Evolutionary conservation across 2,888 invertebrate species (phyloP).

Genomic region (Alviniconcha strummeri): DNA sequence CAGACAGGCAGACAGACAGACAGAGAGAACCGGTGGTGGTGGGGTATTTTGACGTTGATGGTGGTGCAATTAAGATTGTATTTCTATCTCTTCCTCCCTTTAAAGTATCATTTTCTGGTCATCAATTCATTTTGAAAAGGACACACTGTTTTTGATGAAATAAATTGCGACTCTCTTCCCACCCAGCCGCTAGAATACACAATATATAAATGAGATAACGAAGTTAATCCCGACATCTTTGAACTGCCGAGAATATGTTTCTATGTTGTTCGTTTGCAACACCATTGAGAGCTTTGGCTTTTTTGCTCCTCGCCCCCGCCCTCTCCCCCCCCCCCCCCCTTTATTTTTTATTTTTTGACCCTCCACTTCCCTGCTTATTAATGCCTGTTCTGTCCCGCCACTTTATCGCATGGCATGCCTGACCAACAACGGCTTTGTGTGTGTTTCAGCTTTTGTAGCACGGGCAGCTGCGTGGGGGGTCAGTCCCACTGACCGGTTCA

Average conservation of each 20-base stretch:
- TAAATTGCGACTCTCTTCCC: not conserved
- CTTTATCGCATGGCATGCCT: not conserved
- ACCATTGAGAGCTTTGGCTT: not conserved
- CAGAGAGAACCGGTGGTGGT: too few species aligned
- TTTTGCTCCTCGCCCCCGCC: not conserved
- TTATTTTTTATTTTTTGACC: not conserved
- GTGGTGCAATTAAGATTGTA: too few species aligned
- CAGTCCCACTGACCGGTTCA: too few species aligned
- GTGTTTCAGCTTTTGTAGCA: slow-evolving; percentile 8
- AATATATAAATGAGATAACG: too few species aligned
- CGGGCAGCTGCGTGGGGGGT: not conserved
- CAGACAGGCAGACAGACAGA: too few species aligned
- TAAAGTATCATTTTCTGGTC: too few species aligned
- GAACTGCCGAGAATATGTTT: not conserved
- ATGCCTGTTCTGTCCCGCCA: too few species aligned
- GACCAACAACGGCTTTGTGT: slow-evolving; percentile 18
- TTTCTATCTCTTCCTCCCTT: too few species aligned
- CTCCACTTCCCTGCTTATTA: not conserved
- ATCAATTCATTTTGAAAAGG: too few species aligned
- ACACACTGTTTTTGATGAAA: not conserved
- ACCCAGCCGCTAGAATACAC: too few species aligned
- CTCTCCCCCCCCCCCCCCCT: slow-evolving; percentile 19
- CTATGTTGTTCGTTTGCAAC: not conserved
- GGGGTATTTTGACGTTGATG: too few species aligned
- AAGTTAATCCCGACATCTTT: too few species aligned